Base-by-base conservation (phyloP, 2,113 vertebrate species). In the Pollachius pollachius region DNA sequence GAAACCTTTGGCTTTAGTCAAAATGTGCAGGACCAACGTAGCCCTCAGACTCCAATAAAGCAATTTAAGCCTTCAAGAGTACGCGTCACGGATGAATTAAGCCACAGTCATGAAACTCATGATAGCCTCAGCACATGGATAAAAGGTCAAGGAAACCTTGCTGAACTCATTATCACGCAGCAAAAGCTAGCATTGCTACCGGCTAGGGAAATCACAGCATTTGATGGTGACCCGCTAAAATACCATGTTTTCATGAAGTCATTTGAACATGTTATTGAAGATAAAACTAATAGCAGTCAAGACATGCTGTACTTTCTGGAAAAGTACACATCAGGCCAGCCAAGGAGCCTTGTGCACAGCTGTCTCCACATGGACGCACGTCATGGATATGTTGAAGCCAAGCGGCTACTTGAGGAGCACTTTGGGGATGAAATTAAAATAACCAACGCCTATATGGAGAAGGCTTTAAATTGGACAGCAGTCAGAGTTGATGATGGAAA, bases 341-440 rank as follows among this genome's bases (percentile, higher is more conserved):
- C 41, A 12, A 70, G 15, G n/a, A 37, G 62, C 15, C 17, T 70
- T 15, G 60, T 62, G 11, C n/a, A 34, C 30, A 70, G 68, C 37
- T 70, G 58, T 25, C n/a, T 34, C 4, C 59, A 70, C 52, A 70
- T 70, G 68, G 56, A 62, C 11, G n/a, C 58, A 48, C 8, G 4
- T 3, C 18, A 13, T 17, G 68, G 58, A 18, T 70, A 70, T 19
- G 17, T 18, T 1, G 58, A 62, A 70, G 57, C 68, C 15, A 62
- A 25, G 19, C 7, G 30, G 37, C 56, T 70, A 30, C 16, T 62
- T 18, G 19, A 70, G 37, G 1, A 62, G 13, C 15, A 70, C 13
- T 70, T 62, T 62, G 68, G 59, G n/a, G 41, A 70, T 23, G 7
- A 62, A 59, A 61, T 62, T 3, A 69, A 30, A 59, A 65, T 76